Percentiles rank a stretch among this genome's conserved stretches.
Evolutionary conservation across 2,888 invertebrate species (phyloP).

Genomic region (Napeogenes sylphis): DNA sequence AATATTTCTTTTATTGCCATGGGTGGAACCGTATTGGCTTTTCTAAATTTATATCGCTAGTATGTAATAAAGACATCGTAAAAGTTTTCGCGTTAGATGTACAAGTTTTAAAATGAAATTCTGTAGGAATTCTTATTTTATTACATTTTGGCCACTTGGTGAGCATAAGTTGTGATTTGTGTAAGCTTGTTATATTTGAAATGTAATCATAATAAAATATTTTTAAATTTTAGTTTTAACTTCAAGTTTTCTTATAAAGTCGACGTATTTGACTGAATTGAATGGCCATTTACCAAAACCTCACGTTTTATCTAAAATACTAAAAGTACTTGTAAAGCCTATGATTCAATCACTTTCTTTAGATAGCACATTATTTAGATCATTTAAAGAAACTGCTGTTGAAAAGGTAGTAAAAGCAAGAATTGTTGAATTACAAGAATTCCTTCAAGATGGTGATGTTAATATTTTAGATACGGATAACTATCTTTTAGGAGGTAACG

Average conservation of each 20-base stretch:
- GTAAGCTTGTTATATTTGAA: not conserved
- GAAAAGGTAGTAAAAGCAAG: conserved; percentile 40
- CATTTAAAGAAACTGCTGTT: conserved; percentile 30
- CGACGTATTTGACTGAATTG: conserved; percentile 5
- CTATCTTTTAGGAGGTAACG: conserved; percentile 37
- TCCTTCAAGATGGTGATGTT: conserved; percentile 44
- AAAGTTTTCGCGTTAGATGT: no score
- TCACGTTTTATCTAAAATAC: conserved; percentile 33
- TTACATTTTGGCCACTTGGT: not conserved
- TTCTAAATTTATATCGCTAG: not conserved
- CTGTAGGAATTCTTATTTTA: not conserved
- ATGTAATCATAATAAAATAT: not conserved
- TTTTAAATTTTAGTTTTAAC: not conserved
- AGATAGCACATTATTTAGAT: conserved; percentile 17
- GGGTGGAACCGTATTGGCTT: conserved; percentile 2
- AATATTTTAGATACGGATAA: conserved; percentile 29
- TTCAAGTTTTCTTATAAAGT: not conserved
- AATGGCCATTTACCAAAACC: conserved; percentile 32
- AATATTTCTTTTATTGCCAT: no score
- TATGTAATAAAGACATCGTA: not conserved
- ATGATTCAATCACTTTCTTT: conserved; percentile 30
- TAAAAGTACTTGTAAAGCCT: conserved; percentile 42
- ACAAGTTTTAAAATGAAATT: not conserved
- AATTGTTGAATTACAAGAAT: conserved; percentile 41
- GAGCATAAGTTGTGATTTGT: not conserved